These are phyloP conservation scores for Salvelinus namaycush DNA, from an alignment of 2,113 vertebrate genomes.

Conservation along the genomic window DNA sequence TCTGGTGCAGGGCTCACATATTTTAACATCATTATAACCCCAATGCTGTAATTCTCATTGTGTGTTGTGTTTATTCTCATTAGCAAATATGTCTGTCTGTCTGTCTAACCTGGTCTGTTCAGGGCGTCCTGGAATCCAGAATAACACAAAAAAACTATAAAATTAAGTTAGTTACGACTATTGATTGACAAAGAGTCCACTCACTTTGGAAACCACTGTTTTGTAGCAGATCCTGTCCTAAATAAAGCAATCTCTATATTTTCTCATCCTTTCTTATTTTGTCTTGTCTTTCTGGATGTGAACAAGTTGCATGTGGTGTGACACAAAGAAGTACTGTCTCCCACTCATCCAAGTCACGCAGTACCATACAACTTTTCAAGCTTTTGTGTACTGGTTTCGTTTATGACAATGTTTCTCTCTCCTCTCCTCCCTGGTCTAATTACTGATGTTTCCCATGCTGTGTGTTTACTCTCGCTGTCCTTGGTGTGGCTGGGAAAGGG, in stretches of 20 bases:
- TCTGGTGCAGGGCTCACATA: background rate
- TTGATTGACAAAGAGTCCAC: background rate
- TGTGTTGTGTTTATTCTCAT: too few species aligned
- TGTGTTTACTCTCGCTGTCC: background rate
- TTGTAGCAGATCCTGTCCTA: background rate
- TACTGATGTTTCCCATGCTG: background rate
- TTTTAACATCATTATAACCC: too few species aligned
- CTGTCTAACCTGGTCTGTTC: too few species aligned
- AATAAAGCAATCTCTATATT: background rate
- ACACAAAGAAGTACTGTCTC: background rate
- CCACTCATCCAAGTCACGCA: background rate
- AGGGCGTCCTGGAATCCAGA: too few species aligned
- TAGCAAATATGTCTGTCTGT: too few species aligned
- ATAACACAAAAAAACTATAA: too few species aligned
- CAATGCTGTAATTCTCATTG: too few species aligned
- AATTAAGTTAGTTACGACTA: too few species aligned
- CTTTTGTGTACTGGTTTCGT: background rate
- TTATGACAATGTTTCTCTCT: background rate
- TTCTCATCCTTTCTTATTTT: background rate
- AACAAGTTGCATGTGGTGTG: background rate
- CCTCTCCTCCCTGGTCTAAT: background rate
- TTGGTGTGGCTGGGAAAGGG: too few species aligned
- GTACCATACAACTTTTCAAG: background rate
- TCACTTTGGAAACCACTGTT: background rate
- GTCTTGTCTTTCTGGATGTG: background rate